phyloP scores from a whole-genome alignment of 2,797 vertebrate species.

The Acomys russatus region DNA sequence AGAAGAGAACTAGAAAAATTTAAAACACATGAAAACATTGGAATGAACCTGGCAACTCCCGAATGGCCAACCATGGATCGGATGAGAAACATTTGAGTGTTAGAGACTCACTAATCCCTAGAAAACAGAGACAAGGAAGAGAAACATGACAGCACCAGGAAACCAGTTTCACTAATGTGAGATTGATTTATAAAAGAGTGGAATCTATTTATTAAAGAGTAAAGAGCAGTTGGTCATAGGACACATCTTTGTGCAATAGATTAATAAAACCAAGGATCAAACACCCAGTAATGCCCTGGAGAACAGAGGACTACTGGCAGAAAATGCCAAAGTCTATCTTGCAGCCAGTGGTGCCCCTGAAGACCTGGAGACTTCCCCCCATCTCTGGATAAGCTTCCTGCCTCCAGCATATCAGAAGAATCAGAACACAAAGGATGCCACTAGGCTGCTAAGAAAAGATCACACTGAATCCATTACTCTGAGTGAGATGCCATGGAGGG shows the following conservation, averaged over 20 bases:
- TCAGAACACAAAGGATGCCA: neutral
- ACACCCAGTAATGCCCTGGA: neutral
- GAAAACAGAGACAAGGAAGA: neutral
- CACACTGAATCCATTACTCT: neutral
- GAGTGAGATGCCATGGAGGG: neutral
- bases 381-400: neutral
- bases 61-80: neutral
- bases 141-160: neutral
- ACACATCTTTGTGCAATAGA: neutral
- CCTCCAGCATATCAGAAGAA: neutral
- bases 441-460: neutral
- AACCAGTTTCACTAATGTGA: neutral
- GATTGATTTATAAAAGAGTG: neutral
- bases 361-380: accelerated
- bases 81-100: neutral
- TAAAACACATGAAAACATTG: neutral
- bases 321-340: neutral
- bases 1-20: neutral
- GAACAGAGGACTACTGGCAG: accelerated
- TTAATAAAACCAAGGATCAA: neutral
- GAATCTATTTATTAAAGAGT: neutral
- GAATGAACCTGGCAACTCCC: neutral
- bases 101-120: neutral
- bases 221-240: neutral
- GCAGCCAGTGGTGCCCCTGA: accelerated